A percentile compares a stretch with the other conserved stretches of the same genome.
These are phyloP conservation scores for Callimorpha dominula DNA, from an alignment of 2,888 invertebrate species.

Conservation along the genomic window DNA sequence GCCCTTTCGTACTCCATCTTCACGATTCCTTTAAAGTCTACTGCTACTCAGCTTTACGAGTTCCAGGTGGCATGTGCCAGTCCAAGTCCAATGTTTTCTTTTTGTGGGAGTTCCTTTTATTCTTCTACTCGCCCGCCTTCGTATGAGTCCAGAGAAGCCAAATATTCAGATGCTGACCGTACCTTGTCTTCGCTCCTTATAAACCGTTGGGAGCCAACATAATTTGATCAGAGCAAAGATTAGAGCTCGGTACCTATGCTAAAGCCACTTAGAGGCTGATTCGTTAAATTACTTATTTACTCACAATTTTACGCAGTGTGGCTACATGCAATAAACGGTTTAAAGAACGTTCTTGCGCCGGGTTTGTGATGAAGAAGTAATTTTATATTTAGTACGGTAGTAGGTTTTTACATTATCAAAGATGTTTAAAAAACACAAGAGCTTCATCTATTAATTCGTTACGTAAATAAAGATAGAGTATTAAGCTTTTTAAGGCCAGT, in stretches of 20 bases:
- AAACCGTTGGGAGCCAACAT: constrained; percentile 66
- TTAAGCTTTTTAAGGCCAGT: neutral
- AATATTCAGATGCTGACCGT: constrained; percentile 50
- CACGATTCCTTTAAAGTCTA: neutral
- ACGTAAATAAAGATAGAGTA: neutral
- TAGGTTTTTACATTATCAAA: neutral
- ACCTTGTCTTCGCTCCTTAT: constrained; percentile 61
- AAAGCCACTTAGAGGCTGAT: constrained; percentile 72
- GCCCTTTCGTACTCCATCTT: neutral
- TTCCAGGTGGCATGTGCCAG: too few relatives aligned
- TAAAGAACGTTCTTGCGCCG: constrained; percentile 33
- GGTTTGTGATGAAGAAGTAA: constrained; percentile 5
- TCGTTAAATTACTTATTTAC: constrained; percentile 78
- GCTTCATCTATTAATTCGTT: neutral
- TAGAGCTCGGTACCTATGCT: constrained; percentile 52
- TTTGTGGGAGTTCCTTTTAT: too few relatives aligned
- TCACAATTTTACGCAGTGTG: constrained; percentile 52
- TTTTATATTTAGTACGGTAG: neutral
- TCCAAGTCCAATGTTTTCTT: too few relatives aligned
- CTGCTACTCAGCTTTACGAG: too few relatives aligned
- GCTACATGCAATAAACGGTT: constrained; percentile 44
- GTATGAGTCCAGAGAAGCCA: too few relatives aligned
- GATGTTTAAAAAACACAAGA: too few relatives aligned
- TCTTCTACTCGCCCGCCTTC: too few relatives aligned
- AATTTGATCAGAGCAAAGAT: constrained; percentile 76